A percentile compares a stretch with the other conserved stretches of the same genome.
Evolutionary conservation across 1,140 invertebrate species (phyloP).

Genomic region (Drosophila orena): DNA sequence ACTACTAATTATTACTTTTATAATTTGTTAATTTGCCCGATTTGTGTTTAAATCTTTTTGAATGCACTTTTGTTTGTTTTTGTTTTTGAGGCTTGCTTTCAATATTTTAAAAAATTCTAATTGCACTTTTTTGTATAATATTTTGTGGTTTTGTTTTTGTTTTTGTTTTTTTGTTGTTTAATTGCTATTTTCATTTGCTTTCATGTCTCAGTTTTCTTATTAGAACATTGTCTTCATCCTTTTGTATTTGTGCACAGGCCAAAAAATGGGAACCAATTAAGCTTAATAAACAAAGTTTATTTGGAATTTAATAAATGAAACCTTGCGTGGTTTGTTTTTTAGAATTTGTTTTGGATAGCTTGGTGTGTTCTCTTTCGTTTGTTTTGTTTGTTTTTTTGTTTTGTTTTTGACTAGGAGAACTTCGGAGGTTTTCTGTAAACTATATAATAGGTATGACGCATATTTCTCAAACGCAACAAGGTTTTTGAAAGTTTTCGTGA

Average conservation of each 20-base stretch:
- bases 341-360: constrained; percentile 3
- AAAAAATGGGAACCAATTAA: constrained; percentile 4
- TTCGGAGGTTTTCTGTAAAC: constrained; percentile 8
- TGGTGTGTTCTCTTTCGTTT: constrained; percentile 36
- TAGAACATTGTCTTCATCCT: constrained; percentile 15
- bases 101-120: constrained; percentile 81
- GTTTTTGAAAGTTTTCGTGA: neutral
- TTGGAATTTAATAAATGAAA: constrained; percentile 25
- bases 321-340: constrained; percentile 7
- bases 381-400: constrained; percentile 1
- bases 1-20: constrained; percentile 36
- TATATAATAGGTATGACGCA: constrained; percentile 6
- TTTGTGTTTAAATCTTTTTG: constrained; percentile 64
- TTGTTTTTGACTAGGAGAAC: constrained; percentile 44
- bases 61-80: constrained; percentile 76
- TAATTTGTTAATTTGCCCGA: constrained; percentile 56
- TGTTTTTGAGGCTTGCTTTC: constrained; percentile 58
- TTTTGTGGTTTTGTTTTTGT: constrained; percentile 32
- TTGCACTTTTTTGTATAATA: constrained; percentile 76
- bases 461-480: constrained; percentile 1
- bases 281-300: constrained; percentile 3
- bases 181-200: constrained; percentile 57
- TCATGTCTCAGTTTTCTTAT: constrained; percentile 12
- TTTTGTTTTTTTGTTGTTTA: constrained; percentile 37
- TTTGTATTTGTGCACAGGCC: constrained; percentile 10